A percentile compares a stretch with the other conserved stretches of the same genome.
Evolutionary conservation across 2,888 invertebrate genomes (phyloP).

Genomic region (Bellardia pandia): DNA sequence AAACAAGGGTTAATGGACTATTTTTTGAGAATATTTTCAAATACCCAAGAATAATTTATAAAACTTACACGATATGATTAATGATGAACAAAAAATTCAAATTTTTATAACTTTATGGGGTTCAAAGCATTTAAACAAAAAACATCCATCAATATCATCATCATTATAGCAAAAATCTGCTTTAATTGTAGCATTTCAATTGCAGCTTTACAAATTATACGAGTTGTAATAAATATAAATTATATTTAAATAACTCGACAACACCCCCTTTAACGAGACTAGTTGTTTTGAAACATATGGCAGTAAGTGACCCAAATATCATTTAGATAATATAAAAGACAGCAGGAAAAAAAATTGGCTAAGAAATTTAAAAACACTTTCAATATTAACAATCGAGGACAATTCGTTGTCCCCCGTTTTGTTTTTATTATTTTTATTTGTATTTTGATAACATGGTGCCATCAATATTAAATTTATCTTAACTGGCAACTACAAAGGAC

Average conservation of each 20-base stretch:
- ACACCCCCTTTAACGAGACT: neutral
- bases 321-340: neutral
- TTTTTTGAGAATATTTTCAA: too few relatives aligned
- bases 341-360: neutral
- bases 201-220: neutral
- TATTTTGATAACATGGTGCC: slow-evolving; percentile 15
- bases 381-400: neutral
- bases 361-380: neutral
- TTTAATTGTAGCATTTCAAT: neutral
- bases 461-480: slow-evolving; percentile 45
- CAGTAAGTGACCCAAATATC: neutral
- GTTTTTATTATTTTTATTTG: neutral
- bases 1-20: too few relatives aligned
- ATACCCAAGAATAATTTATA: neutral
- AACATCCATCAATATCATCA: neutral
- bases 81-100: too few relatives aligned
- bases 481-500: neutral
- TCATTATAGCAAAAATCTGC: neutral
- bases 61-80: too few relatives aligned
- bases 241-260: neutral
- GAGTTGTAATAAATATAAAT: neutral
- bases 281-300: neutral
- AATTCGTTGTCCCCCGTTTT: neutral
- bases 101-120: too few relatives aligned
- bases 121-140: neutral